phyloP scores from a whole-genome alignment of 1,140 invertebrate genomes.

The Drosophila ohnishii region DNA sequence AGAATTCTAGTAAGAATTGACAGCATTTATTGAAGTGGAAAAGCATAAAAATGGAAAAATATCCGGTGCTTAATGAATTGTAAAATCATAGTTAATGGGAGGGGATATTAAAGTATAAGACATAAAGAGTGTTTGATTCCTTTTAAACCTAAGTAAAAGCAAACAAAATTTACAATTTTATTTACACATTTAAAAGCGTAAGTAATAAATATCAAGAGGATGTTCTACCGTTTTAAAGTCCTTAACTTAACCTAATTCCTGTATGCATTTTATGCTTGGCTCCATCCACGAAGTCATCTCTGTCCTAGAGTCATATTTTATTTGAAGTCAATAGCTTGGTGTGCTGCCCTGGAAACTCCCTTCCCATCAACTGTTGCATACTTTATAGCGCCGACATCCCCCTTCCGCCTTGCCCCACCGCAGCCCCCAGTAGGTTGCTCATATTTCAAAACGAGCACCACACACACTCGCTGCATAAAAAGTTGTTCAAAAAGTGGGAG shows the following conservation, averaged over 20 bases:
- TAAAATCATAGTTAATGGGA: neutral
- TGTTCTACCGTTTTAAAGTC: too few species aligned
- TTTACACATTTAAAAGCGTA: neutral
- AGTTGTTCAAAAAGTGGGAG: conserved; percentile 57
- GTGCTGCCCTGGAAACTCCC: conserved; percentile 27
- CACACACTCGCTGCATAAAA: conserved; percentile 27
- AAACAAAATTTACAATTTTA: neutral
- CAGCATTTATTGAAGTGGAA: conserved; percentile 4
- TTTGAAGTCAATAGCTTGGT: conserved; percentile 25
- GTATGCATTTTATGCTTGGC: neutral
- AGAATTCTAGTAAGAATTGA: neutral
- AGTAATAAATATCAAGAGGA: too few species aligned
- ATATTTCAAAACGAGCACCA: conserved; percentile 55
- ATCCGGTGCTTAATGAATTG: conserved; percentile 6
- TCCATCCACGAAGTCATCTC: neutral
- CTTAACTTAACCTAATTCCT: neutral
- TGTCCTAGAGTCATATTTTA: conserved; percentile 15
- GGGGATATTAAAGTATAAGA: neutral
- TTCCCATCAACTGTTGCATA: conserved; percentile 66
- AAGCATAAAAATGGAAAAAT: neutral
- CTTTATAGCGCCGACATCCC: conserved; percentile 45
- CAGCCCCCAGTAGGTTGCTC: conserved; percentile 31
- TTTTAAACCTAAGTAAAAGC: too few species aligned
- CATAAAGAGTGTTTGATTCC: neutral
- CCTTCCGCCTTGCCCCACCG: conserved; percentile 11